Conservation (phyloP, 1,140 invertebrate species). For the Drosophila dunni region DNA sequence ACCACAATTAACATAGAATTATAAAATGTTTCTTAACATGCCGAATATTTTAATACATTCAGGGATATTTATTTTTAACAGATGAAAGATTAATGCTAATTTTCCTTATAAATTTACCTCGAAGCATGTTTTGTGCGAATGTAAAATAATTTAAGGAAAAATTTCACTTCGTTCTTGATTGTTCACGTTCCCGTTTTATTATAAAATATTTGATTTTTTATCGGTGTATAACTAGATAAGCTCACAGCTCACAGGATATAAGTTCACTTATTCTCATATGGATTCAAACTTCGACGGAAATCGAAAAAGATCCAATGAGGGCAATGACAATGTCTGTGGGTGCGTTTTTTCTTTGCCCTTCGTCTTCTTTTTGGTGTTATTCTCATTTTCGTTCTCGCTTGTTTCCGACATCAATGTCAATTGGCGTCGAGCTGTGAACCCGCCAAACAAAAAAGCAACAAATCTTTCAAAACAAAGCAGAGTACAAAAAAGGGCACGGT, state of each 20-base stretch:
- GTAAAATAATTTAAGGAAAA: too few species aligned
- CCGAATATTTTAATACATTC: too few species aligned
- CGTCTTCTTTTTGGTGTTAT: too few species aligned
- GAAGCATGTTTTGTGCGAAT: too few species aligned
- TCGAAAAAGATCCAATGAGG: constrained; percentile 73
- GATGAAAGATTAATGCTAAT: too few species aligned
- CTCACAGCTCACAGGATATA: constrained; percentile 67
- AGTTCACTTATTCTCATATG: constrained; percentile 40
- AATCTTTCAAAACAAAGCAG: constrained; percentile 73
- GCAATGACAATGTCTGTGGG: constrained; percentile 38
- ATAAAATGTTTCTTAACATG: too few species aligned
- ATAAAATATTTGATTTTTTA: too few species aligned
- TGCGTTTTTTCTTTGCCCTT: constrained; percentile 1
- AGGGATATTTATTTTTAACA: too few species aligned
- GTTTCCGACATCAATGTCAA: constrained; percentile 44
- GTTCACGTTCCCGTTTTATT: too few species aligned
- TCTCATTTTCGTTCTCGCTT: constrained; percentile 8
- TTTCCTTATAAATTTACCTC: too few species aligned
- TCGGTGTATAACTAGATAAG: constrained; percentile 56
- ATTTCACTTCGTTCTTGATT: too few species aligned
- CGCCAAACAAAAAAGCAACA: constrained; percentile 64
- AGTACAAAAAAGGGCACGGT: constrained; percentile 22
- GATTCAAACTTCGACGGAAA: constrained; percentile 53
- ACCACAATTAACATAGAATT: too few species aligned
- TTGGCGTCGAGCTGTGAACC: constrained; percentile 48